Percentiles rank a stretch among this genome's conserved stretches.
Evolutionary conservation across 64 coral and sea anemone genomes (phyloP).

Genomic region (Astreopora myriophthalma): DNA sequence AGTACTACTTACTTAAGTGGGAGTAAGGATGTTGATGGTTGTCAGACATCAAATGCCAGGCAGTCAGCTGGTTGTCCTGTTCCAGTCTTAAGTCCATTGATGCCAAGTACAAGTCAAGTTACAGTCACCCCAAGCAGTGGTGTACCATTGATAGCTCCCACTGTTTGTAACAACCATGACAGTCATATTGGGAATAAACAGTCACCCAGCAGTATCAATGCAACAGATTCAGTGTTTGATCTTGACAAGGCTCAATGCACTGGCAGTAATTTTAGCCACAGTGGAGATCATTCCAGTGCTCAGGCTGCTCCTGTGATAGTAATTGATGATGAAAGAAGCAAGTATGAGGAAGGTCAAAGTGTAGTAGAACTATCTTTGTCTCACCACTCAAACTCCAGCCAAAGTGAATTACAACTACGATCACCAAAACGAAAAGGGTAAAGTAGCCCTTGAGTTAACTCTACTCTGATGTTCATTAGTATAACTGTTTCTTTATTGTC

Average conservation of each 20-base stretch:
- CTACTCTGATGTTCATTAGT: too few relatives aligned
- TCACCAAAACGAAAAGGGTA: constrained; percentile 46
- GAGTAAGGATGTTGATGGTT: background rate
- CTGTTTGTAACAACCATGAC: background rate
- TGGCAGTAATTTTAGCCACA: background rate
- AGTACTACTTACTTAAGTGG: background rate
- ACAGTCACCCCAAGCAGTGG: background rate
- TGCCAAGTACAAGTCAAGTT: background rate
- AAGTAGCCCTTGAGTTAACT: background rate
- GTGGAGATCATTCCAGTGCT: background rate
- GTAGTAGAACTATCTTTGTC: background rate
- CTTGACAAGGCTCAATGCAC: background rate
- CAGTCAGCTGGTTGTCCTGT: background rate
- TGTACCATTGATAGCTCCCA: background rate
- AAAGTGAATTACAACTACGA: background rate
- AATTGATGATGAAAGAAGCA: background rate
- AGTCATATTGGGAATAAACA: background rate
- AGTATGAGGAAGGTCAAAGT: background rate
- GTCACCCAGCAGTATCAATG: background rate
- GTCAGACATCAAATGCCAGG: background rate
- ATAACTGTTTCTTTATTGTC: too few relatives aligned
- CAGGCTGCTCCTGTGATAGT: background rate
- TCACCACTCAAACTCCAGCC: background rate
- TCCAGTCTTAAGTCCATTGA: background rate
- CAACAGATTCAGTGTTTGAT: background rate